Base-by-base conservation (phyloP, 2,888 invertebrate genomes). In the Campopleginae sp. region DNA sequence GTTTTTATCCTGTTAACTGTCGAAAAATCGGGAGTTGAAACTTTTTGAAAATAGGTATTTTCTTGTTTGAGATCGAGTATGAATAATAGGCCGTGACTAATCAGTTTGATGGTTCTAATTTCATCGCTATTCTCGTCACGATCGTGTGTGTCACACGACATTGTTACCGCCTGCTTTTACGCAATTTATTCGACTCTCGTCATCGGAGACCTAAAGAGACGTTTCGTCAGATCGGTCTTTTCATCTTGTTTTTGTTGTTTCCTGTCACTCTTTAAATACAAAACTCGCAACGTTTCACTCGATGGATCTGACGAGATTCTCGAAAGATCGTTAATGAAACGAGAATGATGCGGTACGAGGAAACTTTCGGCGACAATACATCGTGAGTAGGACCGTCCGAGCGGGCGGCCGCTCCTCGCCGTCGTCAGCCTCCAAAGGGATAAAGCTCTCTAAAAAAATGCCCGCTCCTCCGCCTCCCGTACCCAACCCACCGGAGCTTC, bases 381-480 rank as follows among this genome's bases (percentile, higher is more conserved):
- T 58, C 58, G 58, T 58, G 58, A 58, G 58, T 58, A 58, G 58
- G 58, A 27, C 58, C 58, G 68, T 42, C 44, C 42, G 68, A 42
- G 44, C 19, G 68, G 38, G 42, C 68, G 42, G 38, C 31, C 46
- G 14, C 14, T 46, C 17, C 23, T 23, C 44, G 68, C 23, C 44
- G 14, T 23, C 23, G 19, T 12, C n/a, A 70, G 7, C 17, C 44
- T 46, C n/a, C 46, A 12, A 14, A 31, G 31, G 23, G 27, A 70
- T 14, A 46, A 31, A n/a, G 8, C n/a, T 48, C n/a, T n/a, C 17
- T 8, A 42, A 7, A 84, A 88, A 86, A 61, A 92, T 92, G 92
- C 92, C 92, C 70, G 90, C 91, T 44, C 93, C 91, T 85, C 91
- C 93, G 70, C 92, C 91, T 61, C 90, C 93, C 46, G 89, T 91